These are phyloP conservation scores for Cossypha heuglini DNA, from an alignment of 2,797 vertebrate species.

Conservation along the genomic window DNA sequence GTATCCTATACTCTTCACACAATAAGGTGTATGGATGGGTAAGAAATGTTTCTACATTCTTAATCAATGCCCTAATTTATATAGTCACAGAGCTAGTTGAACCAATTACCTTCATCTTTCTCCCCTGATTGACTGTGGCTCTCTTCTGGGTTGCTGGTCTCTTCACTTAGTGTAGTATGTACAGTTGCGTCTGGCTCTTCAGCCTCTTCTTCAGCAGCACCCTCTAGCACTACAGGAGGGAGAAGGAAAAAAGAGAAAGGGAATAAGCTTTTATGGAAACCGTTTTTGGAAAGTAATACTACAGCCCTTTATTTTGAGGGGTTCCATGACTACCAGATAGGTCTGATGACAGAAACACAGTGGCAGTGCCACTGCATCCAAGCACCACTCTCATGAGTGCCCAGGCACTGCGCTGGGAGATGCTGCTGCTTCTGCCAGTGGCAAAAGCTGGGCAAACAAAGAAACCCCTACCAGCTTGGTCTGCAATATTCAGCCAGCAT, in stretches of 20 bases:
- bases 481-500: not conserved
- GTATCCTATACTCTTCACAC: not conserved
- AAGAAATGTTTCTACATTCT: not conserved
- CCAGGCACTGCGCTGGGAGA: not conserved
- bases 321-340: not conserved
- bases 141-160: slow-evolving; percentile 23
- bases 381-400: accelerated
- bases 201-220: slow-evolving; percentile 63
- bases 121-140: slow-evolving; percentile 40
- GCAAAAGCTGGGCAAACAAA: not conserved
- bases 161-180: slow-evolving; percentile 21
- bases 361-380: not conserved
- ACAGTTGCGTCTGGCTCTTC: slow-evolving; percentile 32
- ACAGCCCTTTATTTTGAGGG: not conserved
- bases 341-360: not conserved
- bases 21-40: not conserved
- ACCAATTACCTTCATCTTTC: slow-evolving; percentile 78
- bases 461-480: not conserved
- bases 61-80: not conserved
- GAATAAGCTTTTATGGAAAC: not conserved
- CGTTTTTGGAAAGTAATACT: not conserved
- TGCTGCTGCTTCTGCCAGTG: not conserved
- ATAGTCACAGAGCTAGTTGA: not conserved
- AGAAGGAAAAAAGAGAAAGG: slow-evolving; percentile 14
- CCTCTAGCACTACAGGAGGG: slow-evolving; percentile 48